Conservation (phyloP, 92 coral and sea anemone genomes). For the Palythoa grandiflora region DNA sequence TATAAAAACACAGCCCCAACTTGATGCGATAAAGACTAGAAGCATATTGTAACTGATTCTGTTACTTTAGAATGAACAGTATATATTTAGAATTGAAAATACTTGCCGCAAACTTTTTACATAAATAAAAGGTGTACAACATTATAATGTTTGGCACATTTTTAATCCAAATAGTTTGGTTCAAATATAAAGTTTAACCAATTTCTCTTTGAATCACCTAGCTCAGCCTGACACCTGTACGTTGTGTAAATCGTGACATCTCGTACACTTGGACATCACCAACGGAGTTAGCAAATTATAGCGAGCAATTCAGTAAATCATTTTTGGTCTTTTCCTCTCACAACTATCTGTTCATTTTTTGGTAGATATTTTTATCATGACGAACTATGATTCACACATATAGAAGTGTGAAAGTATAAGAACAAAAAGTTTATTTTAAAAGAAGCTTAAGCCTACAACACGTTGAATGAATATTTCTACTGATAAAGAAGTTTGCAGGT, state of each 20-base stretch:
- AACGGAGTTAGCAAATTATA: neutral
- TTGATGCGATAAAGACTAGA: no score
- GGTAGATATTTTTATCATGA: neutral
- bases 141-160: neutral
- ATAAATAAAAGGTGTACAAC: neutral
- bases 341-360: constrained; percentile 10
- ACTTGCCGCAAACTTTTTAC: neutral
- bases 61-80: no score
- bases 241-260: neutral
- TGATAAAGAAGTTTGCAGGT: constrained; percentile 1
- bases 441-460: neutral
- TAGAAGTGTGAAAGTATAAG: neutral
- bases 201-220: neutral
- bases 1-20: no score
- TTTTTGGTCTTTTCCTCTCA: constrained; percentile 2
- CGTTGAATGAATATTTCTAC: neutral
- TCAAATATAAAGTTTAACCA: neutral
- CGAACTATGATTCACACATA: neutral
- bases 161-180: neutral
- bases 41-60: no score
- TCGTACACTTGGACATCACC: neutral
- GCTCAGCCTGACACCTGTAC: constrained; percentile 7
- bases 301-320: neutral
- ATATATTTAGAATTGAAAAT: no score
- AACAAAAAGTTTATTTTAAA: neutral